phyloP scores from a whole-genome alignment of 1,140 invertebrate species.

The Bombus confusus region DNA sequence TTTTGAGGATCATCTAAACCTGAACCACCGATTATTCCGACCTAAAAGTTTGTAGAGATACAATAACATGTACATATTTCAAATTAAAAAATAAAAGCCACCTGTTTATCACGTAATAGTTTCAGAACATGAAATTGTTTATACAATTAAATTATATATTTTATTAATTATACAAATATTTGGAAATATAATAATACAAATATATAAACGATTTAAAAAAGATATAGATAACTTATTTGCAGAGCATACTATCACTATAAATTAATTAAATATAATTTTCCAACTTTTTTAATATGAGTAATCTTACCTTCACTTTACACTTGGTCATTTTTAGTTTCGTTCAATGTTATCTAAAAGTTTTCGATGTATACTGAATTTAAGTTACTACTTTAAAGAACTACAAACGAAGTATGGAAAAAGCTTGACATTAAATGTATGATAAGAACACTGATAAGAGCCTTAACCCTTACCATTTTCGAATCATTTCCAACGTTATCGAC shows the following conservation, averaged over 20 bases:
- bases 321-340: conserved; percentile 15
- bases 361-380: too few relatives aligned
- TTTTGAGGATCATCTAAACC: conserved; percentile 91
- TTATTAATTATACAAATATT: neutral
- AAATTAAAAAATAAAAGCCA: neutral
- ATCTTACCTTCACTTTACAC: conserved; percentile 39
- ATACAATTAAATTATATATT: neutral
- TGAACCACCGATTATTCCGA: conserved; percentile 98
- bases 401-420: neutral
- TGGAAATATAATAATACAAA: neutral
- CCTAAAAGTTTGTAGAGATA: conserved; percentile 82
- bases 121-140: neutral
- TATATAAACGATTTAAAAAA: neutral
- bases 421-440: neutral
- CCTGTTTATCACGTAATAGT: neutral
- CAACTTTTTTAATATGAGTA: neutral
- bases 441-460: neutral
- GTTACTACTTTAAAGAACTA: neutral
- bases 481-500: neutral
- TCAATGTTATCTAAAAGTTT: neutral
- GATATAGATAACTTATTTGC: neutral
- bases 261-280: neutral
- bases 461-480: neutral
- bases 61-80: neutral
- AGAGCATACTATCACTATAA: neutral